Base-by-base conservation (phyloP, 1,140 invertebrate genomes). In the Globodera ellingtonae region DNA sequence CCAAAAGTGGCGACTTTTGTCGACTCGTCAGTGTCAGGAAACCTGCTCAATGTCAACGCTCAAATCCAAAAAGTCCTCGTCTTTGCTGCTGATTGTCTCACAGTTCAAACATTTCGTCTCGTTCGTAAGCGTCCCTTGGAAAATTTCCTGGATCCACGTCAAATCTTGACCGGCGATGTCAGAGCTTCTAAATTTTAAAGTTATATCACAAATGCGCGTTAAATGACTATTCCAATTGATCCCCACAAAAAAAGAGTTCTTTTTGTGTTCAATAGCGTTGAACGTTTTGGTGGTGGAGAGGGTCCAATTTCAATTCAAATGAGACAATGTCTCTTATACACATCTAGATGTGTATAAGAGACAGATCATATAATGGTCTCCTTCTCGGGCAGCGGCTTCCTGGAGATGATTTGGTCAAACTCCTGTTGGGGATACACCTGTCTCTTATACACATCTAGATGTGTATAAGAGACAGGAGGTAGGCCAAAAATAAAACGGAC, bases 91-190 rank as follows among this genome's bases (percentile, higher is more conserved):
- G 70, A 81, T 95, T 84, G 96, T 98, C 93, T 99, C 98, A 92
- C 98, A 99, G 91, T 98, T 98, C 81, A 99, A 92, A 92, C 98
- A 99, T 86, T 96, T 92, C 0, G 98, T 99, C 92, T 99, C 98
- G 90, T 97, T 98, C 8, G 97, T 99, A 66, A 99, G 91, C 70
- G 97, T 98, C 72, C 98, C 98, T 92, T 99, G 97, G 90, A 99
- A 99, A 87, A 99, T 98, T 91, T 99, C 97, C 90, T 98, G 97
- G 78, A 99, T 96, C 97, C 97, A 99, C n/a, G 87, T 89, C 4
- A 80, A 67, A 15, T 83, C 81, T 9, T 69, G 47, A 24, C 24
- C 74, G 47, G 47, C n/a, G 7, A 35, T 24, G 47, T 77, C 82
- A 74, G 44, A 59, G 71, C 44, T 70, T 8, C 72, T 78, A 10